phyloP scores from a whole-genome alignment of 2,113 vertebrate species.

The Labrus mixtus region DNA sequence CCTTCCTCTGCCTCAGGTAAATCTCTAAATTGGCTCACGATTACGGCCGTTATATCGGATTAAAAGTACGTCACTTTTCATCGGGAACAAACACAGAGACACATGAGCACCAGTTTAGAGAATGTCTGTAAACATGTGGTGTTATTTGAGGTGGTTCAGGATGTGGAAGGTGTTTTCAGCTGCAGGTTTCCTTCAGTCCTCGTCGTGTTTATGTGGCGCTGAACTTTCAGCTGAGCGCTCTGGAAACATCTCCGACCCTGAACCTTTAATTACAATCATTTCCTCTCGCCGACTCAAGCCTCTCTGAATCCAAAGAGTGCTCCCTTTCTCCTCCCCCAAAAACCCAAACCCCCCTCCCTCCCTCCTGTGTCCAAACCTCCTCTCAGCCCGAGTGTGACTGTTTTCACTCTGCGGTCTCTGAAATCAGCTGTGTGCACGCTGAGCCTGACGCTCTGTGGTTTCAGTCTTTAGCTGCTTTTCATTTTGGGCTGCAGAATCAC shows the following conservation, averaged over 20 bases:
- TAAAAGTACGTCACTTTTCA: neutral
- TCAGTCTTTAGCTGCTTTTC: neutral
- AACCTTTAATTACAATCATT: constrained; percentile 47
- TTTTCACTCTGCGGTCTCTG: constrained; percentile 31
- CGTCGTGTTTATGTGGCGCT: neutral
- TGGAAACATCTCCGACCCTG: constrained; percentile 39
- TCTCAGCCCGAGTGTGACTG: constrained; percentile 3
- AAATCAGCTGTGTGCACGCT: constrained; percentile 34
- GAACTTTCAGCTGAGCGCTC: neutral
- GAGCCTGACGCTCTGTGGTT: constrained; percentile 13
- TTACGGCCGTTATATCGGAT: neutral
- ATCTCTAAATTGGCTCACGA: neutral
- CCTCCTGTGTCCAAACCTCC: neutral
- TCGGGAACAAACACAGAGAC: neutral
- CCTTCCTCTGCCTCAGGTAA: neutral
- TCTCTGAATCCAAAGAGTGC: constrained; percentile 27
- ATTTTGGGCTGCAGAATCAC: neutral
- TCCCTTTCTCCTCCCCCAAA: constrained; percentile 9
- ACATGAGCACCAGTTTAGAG: no score
- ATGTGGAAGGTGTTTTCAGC: neutral
- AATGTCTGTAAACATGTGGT: no score
- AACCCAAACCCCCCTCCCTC: neutral
- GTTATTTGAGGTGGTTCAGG: no score
- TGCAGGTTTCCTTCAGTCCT: no score
- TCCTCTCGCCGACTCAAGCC: constrained; percentile 16